Conservation (phyloP, 2,113 vertebrate species). For the Embiotoca jacksoni region DNA sequence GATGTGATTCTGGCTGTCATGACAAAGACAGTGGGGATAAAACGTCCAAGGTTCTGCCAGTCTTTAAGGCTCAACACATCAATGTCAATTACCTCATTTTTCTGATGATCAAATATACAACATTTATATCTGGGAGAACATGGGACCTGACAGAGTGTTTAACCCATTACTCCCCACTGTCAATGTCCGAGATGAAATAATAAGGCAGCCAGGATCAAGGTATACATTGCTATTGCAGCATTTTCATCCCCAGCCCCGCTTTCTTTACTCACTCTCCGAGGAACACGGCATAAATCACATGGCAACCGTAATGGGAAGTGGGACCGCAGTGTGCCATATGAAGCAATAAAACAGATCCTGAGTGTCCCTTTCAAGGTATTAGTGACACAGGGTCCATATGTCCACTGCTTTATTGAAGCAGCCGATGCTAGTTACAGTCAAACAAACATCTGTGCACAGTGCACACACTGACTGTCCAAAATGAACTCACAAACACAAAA, state of each 20-base stretch:
- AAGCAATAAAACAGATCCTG: conserved; percentile 77
- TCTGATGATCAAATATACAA: conserved; percentile 19
- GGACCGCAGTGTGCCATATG: conserved; percentile 68
- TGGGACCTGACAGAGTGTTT: conserved; percentile 21
- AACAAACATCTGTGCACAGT: conserved; percentile 59
- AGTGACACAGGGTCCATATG: conserved; percentile 69
- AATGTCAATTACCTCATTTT: conserved; percentile 14
- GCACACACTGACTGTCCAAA: conserved; percentile 27
- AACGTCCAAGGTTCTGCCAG: conserved; percentile 16
- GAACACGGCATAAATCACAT: conserved; percentile 74
- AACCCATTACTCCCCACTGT: conserved; percentile 30
- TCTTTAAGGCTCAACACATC: conserved; percentile 1
- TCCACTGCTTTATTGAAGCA: conserved; percentile 63
- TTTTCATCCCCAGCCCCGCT: conserved; percentile 41
- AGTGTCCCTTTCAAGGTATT: conserved; percentile 72
- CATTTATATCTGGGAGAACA: conserved; percentile 23
- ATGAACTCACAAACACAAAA: conserved; percentile 36
- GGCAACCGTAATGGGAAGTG: conserved; percentile 62
- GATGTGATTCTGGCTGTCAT: conserved; percentile 8
- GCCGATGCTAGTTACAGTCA: conserved; percentile 41
- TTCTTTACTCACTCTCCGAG: conserved; percentile 31
- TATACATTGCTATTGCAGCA: conserved; percentile 60
- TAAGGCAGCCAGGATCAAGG: conserved; percentile 64
- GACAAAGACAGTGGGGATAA: neutral
- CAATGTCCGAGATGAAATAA: conserved; percentile 58